Conservation (phyloP, 2,888 invertebrate species). For the Siphonodentalium dalli region DNA sequence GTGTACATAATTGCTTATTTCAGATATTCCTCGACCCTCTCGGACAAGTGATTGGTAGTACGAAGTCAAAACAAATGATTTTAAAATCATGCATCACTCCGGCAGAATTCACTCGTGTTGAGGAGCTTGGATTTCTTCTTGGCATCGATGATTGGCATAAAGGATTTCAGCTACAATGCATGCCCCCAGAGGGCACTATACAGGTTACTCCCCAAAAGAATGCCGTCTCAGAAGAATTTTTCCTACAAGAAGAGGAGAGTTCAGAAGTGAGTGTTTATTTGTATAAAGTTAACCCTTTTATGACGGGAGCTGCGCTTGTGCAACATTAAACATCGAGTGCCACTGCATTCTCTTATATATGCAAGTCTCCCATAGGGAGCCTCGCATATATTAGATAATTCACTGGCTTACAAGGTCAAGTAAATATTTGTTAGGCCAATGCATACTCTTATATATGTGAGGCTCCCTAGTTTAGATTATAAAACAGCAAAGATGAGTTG, state of each 20-base stretch:
- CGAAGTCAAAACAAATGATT: constrained; percentile 53
- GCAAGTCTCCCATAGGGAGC: too few species aligned
- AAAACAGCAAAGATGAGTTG: too few species aligned
- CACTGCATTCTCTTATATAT: too few species aligned
- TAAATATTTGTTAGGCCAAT: too few species aligned
- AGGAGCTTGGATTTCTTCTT: constrained; percentile 51
- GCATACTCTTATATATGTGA: too few species aligned
- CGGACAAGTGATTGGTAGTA: constrained; percentile 55
- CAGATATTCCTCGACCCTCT: constrained; percentile 59
- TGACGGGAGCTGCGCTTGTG: too few species aligned
- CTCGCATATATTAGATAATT: too few species aligned
- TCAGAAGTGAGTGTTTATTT: not conserved
- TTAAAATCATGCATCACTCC: constrained; percentile 33
- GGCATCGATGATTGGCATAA: constrained; percentile 56
- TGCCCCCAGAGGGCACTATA: constrained; percentile 25
- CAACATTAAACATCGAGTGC: too few species aligned
- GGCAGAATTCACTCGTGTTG: constrained; percentile 36
- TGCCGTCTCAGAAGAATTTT: constrained; percentile 30
- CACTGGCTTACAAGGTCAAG: too few species aligned
- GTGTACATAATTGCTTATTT: too few species aligned
- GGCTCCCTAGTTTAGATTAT: too few species aligned
- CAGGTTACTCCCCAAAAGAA: constrained; percentile 28
- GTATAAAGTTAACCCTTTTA: too few species aligned
- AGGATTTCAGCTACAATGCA: constrained; percentile 33
- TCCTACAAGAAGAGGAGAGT: constrained; percentile 26